Evolutionary conservation across 2,113 vertebrate genomes (phyloP), one percentile per base, ranked within the genome.

Genomic region (Todiramphus saurophagus): DNA sequence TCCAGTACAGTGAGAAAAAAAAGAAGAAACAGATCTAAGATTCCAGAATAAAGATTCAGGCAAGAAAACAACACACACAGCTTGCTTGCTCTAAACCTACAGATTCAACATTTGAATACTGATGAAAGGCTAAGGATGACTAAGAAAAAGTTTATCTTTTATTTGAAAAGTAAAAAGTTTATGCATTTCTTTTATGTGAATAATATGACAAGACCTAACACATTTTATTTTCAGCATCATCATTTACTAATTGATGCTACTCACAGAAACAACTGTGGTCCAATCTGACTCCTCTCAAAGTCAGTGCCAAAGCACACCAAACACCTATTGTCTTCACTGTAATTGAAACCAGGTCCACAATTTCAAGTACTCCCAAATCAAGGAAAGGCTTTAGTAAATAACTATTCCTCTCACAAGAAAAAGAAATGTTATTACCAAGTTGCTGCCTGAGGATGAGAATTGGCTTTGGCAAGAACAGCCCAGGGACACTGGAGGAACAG

Each of bases 91-190:
- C 25, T 59, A n/a, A 96, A 77, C 28, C 53, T 19, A 41, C 16
- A 72, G 17, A 44, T 11, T 73, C 14, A 13, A 85, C 43, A 76
- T n/a, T 44, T 73, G 19, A 86, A 86, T 3, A 0, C 37, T 21
- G 37, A 66, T 67, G 15, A 83, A 90, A 94, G 35, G 18, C 30
- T n/a, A 84, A 75, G 17, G 23, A 83, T 78, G 16, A 93, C 35
- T 86, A 81, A 86, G 37, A 48, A 92, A 46, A 70, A 46, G 0
- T 39, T 64, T 51, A 11, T 59, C 7, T 87, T 77, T 10, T 55
- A 25, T 39, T 41, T 48, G 44, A 84, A 72, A 76, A 24, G 16
- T n/a, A 66, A 37, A 79, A 84, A 60, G 21, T 70, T 23, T 70
- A 16, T n/a, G 35, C 4, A 2, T 31, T 90, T 85, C 16, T 80